Evolutionary conservation across 2,797 vertebrate species (phyloP).

Genomic region (Scolopax rusticola): DNA sequence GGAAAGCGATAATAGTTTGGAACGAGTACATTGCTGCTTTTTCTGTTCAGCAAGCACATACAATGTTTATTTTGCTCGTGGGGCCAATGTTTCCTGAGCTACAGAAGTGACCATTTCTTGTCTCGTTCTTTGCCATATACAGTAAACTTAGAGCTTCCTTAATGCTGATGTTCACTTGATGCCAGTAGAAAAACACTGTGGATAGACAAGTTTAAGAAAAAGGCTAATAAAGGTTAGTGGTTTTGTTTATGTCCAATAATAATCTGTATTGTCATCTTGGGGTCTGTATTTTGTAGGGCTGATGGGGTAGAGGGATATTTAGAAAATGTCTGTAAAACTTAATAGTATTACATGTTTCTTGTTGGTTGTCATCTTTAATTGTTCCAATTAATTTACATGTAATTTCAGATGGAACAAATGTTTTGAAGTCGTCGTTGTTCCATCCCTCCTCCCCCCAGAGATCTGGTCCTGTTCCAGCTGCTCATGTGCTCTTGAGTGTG

Average conservation of each 20-base stretch:
- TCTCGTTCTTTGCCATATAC: neutral
- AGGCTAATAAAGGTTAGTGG: neutral
- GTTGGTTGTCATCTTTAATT: neutral
- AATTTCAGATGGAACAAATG: neutral
- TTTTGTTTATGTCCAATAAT: neutral
- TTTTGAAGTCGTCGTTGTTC: neutral
- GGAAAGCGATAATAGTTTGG: neutral
- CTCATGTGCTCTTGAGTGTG: neutral
- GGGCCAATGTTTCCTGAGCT: slow-evolving; percentile 40
- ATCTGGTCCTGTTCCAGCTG: neutral
- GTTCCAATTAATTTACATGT: neutral
- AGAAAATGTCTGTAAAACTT: neutral
- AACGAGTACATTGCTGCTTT: slow-evolving; percentile 17
- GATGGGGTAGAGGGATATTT: neutral
- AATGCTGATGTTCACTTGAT: neutral
- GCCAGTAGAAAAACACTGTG: neutral
- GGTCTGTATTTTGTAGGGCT: neutral
- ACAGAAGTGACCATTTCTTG: neutral
- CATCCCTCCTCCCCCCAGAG: neutral
- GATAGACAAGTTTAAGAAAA: too few species aligned
- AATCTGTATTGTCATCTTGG: neutral
- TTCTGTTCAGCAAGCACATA: slow-evolving; percentile 55
- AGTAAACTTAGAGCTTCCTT: slow-evolving; percentile 45
- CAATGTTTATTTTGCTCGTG: slow-evolving; percentile 43
- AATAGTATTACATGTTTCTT: neutral